Base-by-base conservation (phyloP, 2,113 vertebrate genomes). In the Vulpes lagopus region DNA sequence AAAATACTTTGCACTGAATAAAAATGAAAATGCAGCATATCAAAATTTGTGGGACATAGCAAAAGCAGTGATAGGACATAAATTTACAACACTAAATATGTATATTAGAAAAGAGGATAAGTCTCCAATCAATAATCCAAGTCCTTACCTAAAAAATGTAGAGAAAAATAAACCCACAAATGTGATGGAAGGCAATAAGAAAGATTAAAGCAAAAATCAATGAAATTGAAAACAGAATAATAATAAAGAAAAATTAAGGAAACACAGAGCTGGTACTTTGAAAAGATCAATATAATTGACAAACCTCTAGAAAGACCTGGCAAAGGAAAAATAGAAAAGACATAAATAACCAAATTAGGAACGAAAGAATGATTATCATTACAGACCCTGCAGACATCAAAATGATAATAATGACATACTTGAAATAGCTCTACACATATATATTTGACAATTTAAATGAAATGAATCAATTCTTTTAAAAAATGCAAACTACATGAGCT, bases 191-290 rank as follows among this genome's bases (percentile, higher is more conserved):
- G 35, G 51, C 49, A 82, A n/a, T 25, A 55, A 59, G 62, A 57
- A 81, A 3, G 2, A 67, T 38, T 27, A 91, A 30, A 17, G 35
- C 53, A 91, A 81, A 91, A 81, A 43, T 22, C n/a, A 81, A 30
- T 69, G 64, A 91, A 81, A 81, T 22, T 91, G 51, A 20, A 91
- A 91, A 59, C 78, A 91, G 35, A 69, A 57, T 69, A 59, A 43
- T 51, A 91, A 32, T 43, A 69, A 65, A 82, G 51, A 80, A 80
- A 86, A 91, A 55, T 81, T 55, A 91, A 71, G 81, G 65, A 82
- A 81, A 69, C 35, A 69, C 65, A 69, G 3, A 91, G 64, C 8
- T 69, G 35, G 51, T 65, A 57, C 11, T 67, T 91, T 32, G 16
- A 59, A 91, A 91, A 81, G 64, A 82, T 59, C 12, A 82, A 59